Evolutionary conservation across 2,113 vertebrate species (phyloP), one percentile per base, ranked within the genome.

Genomic region (Pelobates fuscus): DNA sequence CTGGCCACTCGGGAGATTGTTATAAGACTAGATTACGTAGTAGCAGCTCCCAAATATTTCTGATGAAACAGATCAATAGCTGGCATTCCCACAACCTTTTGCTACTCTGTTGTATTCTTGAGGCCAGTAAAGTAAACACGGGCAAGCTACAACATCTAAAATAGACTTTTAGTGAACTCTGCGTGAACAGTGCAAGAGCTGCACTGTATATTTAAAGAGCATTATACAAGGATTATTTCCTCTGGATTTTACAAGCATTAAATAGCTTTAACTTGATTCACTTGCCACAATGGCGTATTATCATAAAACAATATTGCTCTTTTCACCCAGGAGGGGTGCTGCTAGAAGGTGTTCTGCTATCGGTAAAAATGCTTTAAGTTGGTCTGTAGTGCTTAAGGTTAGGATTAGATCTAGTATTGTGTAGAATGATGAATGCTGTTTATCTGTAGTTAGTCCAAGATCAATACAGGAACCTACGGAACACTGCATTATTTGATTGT

Each of bases 351-450:
- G 67, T 60, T 44, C 26, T 24, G 24, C 21, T 41, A 23, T 46
- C 8, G 29, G 25, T 63, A 30, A 20, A 52, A 44, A 71, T 27
- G 29, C 70, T 49, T n/a, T 57, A 18, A 60, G 46, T 60, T 23
- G 59, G 41, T 71, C 44, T 62, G 44, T 23, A 63, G 25, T 20
- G 43, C 58, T 71, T 71, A 52, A n/a, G 55, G 32, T 60, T 59
- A 67, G 64, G 72, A 76, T 76, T 67, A 76, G n/a, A 8, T 24
- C 25, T 32, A 26, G 32, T 41, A 67, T 76, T 60, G 63, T 67
- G 46, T 20, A 43, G 24, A 58, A 57, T 11, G 21, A 65, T 25
- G 17, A 55, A 32, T 17, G 58, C 8, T 49, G 44, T 49, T 27
- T 58, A 65, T 32, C 7, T 37, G 30, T 27, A 4, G 24, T n/a